These are phyloP conservation scores for Epinotia bilunana DNA, from an alignment of 2,888 invertebrate genomes.

Conservation along the genomic window DNA sequence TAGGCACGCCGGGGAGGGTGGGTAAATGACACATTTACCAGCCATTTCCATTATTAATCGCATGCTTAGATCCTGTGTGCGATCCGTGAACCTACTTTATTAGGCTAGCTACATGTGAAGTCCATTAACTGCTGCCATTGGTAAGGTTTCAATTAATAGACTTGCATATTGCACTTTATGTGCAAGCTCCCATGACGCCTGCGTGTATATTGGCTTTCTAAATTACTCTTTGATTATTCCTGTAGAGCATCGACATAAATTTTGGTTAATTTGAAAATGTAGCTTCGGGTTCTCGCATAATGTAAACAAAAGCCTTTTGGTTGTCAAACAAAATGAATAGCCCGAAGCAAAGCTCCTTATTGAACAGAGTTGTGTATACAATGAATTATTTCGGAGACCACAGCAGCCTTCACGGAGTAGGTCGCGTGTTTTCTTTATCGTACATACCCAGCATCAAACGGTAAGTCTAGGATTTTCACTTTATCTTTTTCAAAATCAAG, in stretches of 20 bases:
- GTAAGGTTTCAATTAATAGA: constrained; percentile 3
- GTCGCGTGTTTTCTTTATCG: constrained; percentile 64
- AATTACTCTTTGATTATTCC: neutral
- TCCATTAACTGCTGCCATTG: constrained; percentile 42
- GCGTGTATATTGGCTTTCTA: neutral
- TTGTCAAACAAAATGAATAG: constrained; percentile 7
- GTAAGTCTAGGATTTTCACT: constrained; percentile 52
- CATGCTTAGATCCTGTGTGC: constrained; percentile 3
- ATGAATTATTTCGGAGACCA: constrained; percentile 69
- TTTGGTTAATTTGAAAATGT: neutral
- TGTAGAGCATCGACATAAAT: neutral
- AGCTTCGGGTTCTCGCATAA: too few species aligned
- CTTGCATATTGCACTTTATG: neutral
- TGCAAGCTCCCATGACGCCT: neutral
- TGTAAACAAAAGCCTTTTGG: neutral
- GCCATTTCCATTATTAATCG: constrained; percentile 17
- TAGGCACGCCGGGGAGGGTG: neutral
- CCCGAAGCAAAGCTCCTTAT: constrained; percentile 25
- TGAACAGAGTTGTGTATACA: constrained; percentile 55
- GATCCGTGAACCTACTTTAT: constrained; percentile 6
- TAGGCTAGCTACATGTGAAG: constrained; percentile 45
- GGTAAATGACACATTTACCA: neutral
- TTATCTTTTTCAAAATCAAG: too few species aligned
- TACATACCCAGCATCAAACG: constrained; percentile 62
- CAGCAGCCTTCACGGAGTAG: constrained; percentile 68